Percentiles rank a stretch among this genome's conserved stretches.
These are phyloP conservation scores for Prionace glauca DNA, from an alignment of 2,797 vertebrate species.

Conservation along the genomic window DNA sequence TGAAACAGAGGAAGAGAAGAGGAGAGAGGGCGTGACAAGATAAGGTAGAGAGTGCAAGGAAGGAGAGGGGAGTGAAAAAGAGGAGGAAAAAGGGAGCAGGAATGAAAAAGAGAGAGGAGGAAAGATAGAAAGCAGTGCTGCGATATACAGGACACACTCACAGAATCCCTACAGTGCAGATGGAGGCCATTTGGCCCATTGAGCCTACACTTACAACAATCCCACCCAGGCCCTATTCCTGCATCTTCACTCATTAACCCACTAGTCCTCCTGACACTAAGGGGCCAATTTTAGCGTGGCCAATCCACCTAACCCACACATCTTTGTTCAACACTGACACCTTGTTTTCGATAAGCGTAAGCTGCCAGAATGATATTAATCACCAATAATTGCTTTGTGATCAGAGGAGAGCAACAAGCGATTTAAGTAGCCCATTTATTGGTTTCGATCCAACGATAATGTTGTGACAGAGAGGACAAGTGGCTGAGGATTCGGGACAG, in stretches of 20 bases:
- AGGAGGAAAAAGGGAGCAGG: background rate
- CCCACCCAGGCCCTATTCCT: no score
- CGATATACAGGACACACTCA: background rate
- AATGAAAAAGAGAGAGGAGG: background rate
- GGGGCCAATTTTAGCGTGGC: no score
- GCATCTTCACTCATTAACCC: no score
- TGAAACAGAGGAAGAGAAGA: no score
- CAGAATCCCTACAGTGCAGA: no score
- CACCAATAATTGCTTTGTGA: background rate
- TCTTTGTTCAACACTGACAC: background rate
- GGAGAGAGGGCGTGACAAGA: no score
- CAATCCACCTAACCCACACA: no score
- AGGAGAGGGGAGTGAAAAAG: no score
- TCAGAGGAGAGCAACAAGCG: background rate
- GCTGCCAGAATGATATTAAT: background rate
- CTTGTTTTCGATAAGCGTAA: background rate
- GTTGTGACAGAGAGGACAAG: background rate
- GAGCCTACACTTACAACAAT: no score
- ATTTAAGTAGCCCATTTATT: background rate
- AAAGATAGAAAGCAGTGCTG: background rate
- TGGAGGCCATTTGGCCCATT: no score
- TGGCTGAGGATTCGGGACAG: background rate
- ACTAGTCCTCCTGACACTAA: no score
- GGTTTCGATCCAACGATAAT: background rate
- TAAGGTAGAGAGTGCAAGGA: no score